These are phyloP conservation scores for Agonopterix heracliana DNA, from an alignment of 2,888 invertebrate species.

Conservation along the genomic window DNA sequence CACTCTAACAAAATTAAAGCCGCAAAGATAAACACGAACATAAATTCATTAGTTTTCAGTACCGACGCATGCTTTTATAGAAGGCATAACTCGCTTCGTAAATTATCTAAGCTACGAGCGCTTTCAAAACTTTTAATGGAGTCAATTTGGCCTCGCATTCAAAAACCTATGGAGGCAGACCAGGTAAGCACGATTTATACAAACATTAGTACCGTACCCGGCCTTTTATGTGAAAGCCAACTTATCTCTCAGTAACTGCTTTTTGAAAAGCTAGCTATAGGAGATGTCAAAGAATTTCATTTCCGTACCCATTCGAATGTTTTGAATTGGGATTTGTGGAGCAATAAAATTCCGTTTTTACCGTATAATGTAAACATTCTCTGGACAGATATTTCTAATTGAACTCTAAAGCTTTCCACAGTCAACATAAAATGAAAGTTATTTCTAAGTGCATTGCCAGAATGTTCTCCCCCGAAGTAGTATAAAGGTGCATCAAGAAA, in stretches of 20 bases:
- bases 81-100: constrained; percentile 64
- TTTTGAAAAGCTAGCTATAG: constrained; percentile 20
- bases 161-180: constrained; percentile 55
- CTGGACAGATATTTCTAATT: too few relatives aligned
- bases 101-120: constrained; percentile 71
- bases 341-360: too few relatives aligned
- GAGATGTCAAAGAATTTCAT: neutral
- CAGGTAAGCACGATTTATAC: constrained; percentile 58
- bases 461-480: too few relatives aligned
- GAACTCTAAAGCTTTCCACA: too few relatives aligned
- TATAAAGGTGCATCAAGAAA: too few relatives aligned
- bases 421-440: too few relatives aligned
- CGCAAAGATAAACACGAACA: constrained; percentile 42
- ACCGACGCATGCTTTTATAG: constrained; percentile 57
- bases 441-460: too few relatives aligned
- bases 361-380: too few relatives aligned
- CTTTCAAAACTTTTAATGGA: constrained; percentile 75
- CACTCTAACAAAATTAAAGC: constrained; percentile 9
- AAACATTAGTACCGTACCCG: constrained; percentile 46
- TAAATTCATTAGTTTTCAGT: constrained; percentile 63
- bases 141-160: constrained; percentile 71
- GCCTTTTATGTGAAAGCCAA: constrained; percentile 36
- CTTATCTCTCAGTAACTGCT: constrained; percentile 28
- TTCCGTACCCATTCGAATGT: neutral
- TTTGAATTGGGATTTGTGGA: too few relatives aligned